phyloP scores from a whole-genome alignment of 2,113 vertebrate genomes.

The Saguinus imperator region DNA sequence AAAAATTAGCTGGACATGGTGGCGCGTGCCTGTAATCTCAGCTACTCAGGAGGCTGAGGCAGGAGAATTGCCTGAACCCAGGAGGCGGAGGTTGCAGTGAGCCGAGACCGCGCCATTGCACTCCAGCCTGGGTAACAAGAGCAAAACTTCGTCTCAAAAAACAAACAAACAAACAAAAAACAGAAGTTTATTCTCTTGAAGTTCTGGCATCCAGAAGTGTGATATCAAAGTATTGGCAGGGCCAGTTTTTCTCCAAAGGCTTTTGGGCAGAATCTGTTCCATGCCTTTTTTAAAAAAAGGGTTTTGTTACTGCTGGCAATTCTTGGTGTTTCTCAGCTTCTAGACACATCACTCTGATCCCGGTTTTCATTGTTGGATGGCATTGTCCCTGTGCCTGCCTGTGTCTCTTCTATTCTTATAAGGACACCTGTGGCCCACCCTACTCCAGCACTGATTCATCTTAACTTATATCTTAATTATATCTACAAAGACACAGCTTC shows the following conservation, averaged over 20 bases:
- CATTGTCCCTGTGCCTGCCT: background rate
- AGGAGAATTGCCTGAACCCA: too few relatives aligned
- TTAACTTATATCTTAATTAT: background rate
- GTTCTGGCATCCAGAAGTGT: background rate
- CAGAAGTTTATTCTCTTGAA: background rate
- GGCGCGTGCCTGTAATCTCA: too few relatives aligned
- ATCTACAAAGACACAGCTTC: background rate
- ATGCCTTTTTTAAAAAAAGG: background rate
- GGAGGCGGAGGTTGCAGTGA: too few relatives aligned
- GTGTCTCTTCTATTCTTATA: background rate
- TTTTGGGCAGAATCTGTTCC: background rate
- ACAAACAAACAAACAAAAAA: too few relatives aligned
- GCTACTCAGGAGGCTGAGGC: too few relatives aligned
- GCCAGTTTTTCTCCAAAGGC: background rate
- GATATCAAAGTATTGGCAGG: background rate
- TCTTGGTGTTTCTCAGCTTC: background rate
- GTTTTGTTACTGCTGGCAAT: background rate
- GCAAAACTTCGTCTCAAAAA: too few relatives aligned
- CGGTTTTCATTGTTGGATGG: rapidly evolving
- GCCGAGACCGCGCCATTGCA: too few relatives aligned
- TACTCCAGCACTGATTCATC: background rate
- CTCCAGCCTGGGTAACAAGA: too few relatives aligned
- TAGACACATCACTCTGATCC: background rate
- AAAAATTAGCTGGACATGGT: too few relatives aligned
- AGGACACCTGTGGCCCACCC: rapidly evolving